A percentile compares a stretch with the other conserved stretches of the same genome.
phyloP scores from a whole-genome alignment of 2,888 invertebrate species.

The Tenthredo livida region DNA sequence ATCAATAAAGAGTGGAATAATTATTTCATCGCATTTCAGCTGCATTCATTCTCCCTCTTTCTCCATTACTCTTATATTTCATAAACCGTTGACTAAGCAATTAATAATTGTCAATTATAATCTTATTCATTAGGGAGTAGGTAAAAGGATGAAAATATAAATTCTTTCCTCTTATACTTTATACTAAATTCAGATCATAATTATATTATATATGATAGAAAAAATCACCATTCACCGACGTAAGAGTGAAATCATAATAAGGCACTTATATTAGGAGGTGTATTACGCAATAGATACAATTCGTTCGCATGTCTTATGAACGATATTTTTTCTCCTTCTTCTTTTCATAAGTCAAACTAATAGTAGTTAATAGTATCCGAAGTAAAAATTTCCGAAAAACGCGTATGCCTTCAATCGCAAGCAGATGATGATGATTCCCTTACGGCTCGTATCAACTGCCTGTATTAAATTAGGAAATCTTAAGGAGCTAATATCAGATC shows the following conservation, averaged over 20 bases:
- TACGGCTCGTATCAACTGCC: not conserved
- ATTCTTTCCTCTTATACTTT: not conserved
- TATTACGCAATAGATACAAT: slow-evolving; percentile 27
- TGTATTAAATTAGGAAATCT: not conserved
- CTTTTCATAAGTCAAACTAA: slow-evolving; percentile 1
- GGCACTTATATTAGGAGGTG: slow-evolving; percentile 48
- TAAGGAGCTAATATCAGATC: not conserved
- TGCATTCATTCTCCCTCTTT: not conserved
- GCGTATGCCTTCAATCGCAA: not conserved
- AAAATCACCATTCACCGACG: slow-evolving; percentile 55
- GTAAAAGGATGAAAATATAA: slow-evolving; percentile 37
- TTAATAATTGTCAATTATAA: not conserved
- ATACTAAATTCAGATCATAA: slow-evolving; percentile 10
- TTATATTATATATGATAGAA: slow-evolving; percentile 29
- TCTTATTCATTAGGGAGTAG: slow-evolving; percentile 11
- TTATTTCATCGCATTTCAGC: not conserved
- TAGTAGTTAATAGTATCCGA: not conserved
- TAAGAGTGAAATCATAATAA: slow-evolving; percentile 54
- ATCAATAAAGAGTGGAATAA: not conserved
- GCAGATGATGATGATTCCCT: not conserved
- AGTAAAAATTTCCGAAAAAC: not conserved
- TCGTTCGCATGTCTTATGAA: slow-evolving; percentile 8
- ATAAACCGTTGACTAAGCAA: not conserved
- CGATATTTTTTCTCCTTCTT: not conserved
- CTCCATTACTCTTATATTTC: not conserved